A percentile compares a stretch with the other conserved stretches of the same genome.
Evolutionary conservation across 2,888 invertebrate species (phyloP).

Genomic region (Crematogaster levior): DNA sequence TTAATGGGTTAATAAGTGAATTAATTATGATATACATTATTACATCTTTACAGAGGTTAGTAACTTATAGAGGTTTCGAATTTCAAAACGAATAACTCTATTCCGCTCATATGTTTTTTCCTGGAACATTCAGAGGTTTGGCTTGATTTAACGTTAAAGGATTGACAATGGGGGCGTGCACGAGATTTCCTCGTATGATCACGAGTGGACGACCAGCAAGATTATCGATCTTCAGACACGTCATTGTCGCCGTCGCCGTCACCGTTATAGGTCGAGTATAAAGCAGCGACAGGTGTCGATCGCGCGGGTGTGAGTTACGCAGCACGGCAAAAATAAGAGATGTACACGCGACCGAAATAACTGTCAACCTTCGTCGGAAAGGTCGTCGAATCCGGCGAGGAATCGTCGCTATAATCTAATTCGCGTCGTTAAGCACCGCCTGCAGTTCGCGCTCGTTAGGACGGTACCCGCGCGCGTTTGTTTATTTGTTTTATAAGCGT

Average conservation of each 20-base stretch:
- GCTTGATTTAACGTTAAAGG: background rate
- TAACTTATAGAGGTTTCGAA: background rate
- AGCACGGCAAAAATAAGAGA: slow-evolving; percentile 61
- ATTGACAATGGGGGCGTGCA: background rate
- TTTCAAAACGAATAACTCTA: background rate
- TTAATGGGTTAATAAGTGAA: background rate
- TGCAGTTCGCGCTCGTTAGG: slow-evolving; percentile 40
- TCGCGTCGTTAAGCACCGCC: background rate
- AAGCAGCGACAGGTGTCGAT: slow-evolving; percentile 46
- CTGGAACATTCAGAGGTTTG: background rate
- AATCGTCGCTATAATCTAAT: slow-evolving; percentile 24
- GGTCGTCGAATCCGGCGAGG: slow-evolving; percentile 45
- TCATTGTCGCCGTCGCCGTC: slow-evolving; percentile 20
- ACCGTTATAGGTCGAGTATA: slow-evolving; percentile 35
- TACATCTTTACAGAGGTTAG: background rate
- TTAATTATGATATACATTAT: background rate
- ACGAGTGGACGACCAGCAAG: background rate
- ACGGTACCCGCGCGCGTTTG: slow-evolving; percentile 27
- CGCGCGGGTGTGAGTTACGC: slow-evolving; percentile 50
- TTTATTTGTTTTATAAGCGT: slow-evolving; percentile 54
- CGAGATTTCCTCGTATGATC: background rate
- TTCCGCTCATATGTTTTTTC: background rate
- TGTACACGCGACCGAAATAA: slow-evolving; percentile 48
- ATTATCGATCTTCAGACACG: slow-evolving; percentile 35
- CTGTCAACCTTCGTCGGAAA: slow-evolving; percentile 53